Evolutionary conservation across 1,140 invertebrate species (phyloP), one percentile per base, ranked within the genome.

Genomic region (Trigoniulus corallinus): DNA sequence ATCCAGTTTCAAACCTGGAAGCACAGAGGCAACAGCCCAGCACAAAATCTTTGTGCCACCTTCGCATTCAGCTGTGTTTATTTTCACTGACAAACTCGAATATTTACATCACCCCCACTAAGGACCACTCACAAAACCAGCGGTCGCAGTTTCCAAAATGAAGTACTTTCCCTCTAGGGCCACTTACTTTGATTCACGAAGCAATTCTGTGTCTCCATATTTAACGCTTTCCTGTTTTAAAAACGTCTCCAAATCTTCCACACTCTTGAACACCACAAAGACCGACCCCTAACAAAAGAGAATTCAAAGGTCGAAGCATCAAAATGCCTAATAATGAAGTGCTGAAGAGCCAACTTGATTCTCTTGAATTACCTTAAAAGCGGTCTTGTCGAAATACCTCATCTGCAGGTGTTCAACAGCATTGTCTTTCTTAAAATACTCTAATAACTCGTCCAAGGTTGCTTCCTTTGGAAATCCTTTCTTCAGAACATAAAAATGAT

Each of bases 401-500:
- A 34, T 34, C 29, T 34, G 29, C 7, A 34, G 7, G 15, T 34
- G 29, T 15, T 34, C 29, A 15, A 34, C 47, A 48, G n/a, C 21
- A 18, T 61, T 60, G 56, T 57, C 54, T 34, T 55, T 50, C 24
- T 64, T 60, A 55, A 67, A 63, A 55, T 56, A 66, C 41, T 57
- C 57, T 15, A 59, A 54, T 20, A 65, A 24, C 12, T 56, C 42
- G 53, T 67, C 64, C 20, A 67, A 48, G 1, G 52, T 55, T 2
- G 47, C n/a, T 39, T 64, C 61, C n/a, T 50, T 4, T 41, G 65
- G 64, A 50, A 67, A 67, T 22, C 55, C 58, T 64, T 67, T 67
- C 64, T 66, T 54, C 1, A 7, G 7, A 54, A 55, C 47, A 43
- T 40, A 34, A 52, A 26, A 53, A 42, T 45, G 18, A 23, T 42